phyloP scores from a whole-genome alignment of 2,888 invertebrate species.

The Diogma glabrata region DNA sequence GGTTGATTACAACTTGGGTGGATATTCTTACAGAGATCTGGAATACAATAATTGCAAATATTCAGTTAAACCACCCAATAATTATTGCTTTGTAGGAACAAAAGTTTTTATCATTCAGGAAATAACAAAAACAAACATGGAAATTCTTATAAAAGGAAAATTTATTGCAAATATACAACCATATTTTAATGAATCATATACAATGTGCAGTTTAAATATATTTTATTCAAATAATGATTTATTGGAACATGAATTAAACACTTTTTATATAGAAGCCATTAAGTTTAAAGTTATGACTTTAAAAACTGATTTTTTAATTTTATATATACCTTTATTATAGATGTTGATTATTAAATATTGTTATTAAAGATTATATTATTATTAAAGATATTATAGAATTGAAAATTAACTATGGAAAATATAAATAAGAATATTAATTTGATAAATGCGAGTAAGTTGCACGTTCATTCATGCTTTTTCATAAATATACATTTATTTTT shows the following conservation, averaged over 20 bases:
- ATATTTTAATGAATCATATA: neutral
- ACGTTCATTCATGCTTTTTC: too few species aligned
- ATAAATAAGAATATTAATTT: too few species aligned
- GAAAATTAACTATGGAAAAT: too few species aligned
- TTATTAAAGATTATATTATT: too few species aligned
- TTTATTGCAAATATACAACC: neutral
- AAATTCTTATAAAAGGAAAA: neutral
- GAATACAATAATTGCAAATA: neutral
- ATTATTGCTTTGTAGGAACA: neutral
- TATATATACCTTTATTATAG: neutral
- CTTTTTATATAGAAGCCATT: neutral
- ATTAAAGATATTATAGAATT: too few species aligned
- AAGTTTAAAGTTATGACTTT: too few species aligned
- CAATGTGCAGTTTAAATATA: neutral
- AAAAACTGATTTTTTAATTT: neutral
- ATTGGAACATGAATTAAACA: neutral
- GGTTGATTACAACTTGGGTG: neutral
- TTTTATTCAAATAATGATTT: neutral
- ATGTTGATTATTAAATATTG: too few species aligned
- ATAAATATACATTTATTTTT: too few species aligned
- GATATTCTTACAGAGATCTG: neutral
- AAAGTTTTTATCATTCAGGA: neutral
- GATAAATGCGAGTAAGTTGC: too few species aligned
- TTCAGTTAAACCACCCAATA: neutral
- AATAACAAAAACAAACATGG: neutral